A percentile compares a stretch with the other conserved stretches of the same genome.
phyloP scores from a whole-genome alignment of 2,113 vertebrate species.

The Natator depressus region DNA sequence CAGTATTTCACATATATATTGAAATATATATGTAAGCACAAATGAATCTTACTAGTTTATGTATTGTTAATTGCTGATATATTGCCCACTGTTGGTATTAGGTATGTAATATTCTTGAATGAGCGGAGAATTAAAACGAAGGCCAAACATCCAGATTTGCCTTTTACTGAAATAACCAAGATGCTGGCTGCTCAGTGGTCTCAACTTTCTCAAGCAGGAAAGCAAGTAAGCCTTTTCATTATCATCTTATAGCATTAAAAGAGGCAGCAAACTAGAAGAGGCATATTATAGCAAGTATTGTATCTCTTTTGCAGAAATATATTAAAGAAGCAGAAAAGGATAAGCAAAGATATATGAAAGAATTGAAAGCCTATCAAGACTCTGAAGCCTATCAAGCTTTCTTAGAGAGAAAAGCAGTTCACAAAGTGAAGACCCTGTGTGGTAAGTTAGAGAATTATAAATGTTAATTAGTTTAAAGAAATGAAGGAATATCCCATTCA shows the following conservation, averaged over 20 bases:
- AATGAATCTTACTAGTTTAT: not conserved
- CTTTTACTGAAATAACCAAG: constrained; percentile 50
- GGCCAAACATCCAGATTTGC: constrained; percentile 19
- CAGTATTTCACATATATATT: not conserved
- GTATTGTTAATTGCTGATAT: not conserved
- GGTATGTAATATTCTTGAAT: constrained; percentile 44
- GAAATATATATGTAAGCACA: not conserved
- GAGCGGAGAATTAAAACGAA: constrained; percentile 40
- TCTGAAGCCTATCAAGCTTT: constrained; percentile 24
- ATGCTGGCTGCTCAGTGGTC: constrained; percentile 18
- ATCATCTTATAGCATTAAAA: not conserved
- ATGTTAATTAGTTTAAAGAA: not conserved
- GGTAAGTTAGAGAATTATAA: not conserved
- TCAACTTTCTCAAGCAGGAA: constrained; percentile 38
- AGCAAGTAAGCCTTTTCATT: constrained; percentile 9
- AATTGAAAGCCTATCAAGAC: constrained; percentile 21
- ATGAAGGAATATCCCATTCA: not conserved
- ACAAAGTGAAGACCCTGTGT: not conserved
- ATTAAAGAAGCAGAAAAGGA: not conserved
- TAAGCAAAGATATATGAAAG: not conserved
- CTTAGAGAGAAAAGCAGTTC: not conserved
- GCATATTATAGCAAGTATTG: not conserved
- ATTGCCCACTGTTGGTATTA: not conserved
- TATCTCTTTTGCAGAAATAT: not conserved
- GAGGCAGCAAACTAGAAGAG: not conserved